Percentiles rank a stretch among this genome's conserved stretches.
These are phyloP conservation scores for Anneissia japonica DNA, from an alignment of 35 echinoderm and acorn worm genomes.

Conservation along the genomic window DNA sequence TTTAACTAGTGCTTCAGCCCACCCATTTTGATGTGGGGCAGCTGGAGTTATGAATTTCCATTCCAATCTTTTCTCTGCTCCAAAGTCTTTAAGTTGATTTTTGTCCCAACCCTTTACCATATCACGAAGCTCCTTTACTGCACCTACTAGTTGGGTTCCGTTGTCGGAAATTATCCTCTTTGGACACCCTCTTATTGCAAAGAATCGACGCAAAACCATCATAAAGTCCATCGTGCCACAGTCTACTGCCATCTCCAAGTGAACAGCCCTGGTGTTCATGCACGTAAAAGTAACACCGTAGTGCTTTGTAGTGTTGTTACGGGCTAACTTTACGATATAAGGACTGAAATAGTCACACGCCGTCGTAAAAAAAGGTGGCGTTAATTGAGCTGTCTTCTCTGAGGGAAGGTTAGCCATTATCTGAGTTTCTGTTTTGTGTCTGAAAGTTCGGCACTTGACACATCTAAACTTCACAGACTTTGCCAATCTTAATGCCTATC, in stretches of 20 bases:
- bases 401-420: not conserved
- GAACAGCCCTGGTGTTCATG: conserved; percentile 57
- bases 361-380: not conserved
- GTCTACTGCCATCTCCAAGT: conserved; percentile 54
- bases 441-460: not conserved
- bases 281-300: conserved; percentile 63
- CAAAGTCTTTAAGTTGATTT: conserved; percentile 28
- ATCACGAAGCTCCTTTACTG: conserved; percentile 4
- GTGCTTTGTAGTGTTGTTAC: conserved; percentile 5
- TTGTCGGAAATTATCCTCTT: conserved; percentile 30
- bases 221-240: conserved; percentile 45
- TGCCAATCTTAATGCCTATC: not conserved
- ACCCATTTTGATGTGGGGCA: conserved; percentile 66
- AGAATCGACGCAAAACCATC: conserved; percentile 37
- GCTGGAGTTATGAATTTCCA: conserved; percentile 50
- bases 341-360: not conserved
- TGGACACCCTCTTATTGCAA: conserved; percentile 40
- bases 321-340: not conserved
- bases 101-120: conserved; percentile 39
- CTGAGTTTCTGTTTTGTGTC: not conserved
- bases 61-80: conserved; percentile 27
- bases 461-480: not conserved
- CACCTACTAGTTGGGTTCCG: conserved; percentile 50
- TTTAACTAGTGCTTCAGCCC: conserved; percentile 53
- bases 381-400: not conserved